Evolutionary conservation across 2,797 vertebrate species (phyloP).

Genomic region (Sciaenops ocellatus): DNA sequence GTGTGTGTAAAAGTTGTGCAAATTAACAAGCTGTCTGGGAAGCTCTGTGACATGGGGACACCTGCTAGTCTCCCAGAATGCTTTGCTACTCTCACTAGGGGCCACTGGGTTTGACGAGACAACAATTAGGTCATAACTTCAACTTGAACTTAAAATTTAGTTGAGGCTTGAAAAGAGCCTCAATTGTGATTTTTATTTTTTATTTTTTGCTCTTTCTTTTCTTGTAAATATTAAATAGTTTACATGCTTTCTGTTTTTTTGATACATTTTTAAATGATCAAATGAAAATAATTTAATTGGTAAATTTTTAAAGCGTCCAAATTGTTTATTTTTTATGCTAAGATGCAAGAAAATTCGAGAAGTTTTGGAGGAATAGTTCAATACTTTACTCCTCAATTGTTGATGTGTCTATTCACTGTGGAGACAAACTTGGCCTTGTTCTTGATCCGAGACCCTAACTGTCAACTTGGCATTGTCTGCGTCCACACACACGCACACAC

Average conservation of each 20-base stretch:
- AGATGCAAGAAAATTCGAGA: no score
- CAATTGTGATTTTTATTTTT: neutral
- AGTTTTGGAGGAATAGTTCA: neutral
- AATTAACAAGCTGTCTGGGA: conserved; percentile 88
- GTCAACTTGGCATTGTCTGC: conserved; percentile 68
- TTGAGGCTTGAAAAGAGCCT: conserved; percentile 29
- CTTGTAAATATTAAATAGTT: neutral
- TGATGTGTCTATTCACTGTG: conserved; percentile 29
- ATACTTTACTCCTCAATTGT: conserved; percentile 15
- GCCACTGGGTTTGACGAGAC: conserved; percentile 65
- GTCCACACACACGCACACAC: neutral
- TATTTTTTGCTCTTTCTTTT: neutral
- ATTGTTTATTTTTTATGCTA: neutral
- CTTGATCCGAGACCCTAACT: conserved; percentile 60
- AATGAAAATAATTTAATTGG: neutral
- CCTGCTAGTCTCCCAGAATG: conserved; percentile 82
- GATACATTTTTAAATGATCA: neutral
- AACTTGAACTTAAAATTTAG: conserved; percentile 80
- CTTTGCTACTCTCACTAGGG: conserved; percentile 71
- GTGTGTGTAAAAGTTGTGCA: conserved; percentile 82
- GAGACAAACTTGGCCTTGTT: conserved; percentile 78
- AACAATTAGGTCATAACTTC: conserved; percentile 81
- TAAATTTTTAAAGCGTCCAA: neutral
- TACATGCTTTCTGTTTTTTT: neutral
- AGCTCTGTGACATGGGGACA: conserved; percentile 76